Percentiles rank a stretch among this genome's conserved stretches.
These are phyloP conservation scores for Tarsius wallacei DNA, from an alignment of 2,797 vertebrate genomes.

Conservation along the genomic window DNA sequence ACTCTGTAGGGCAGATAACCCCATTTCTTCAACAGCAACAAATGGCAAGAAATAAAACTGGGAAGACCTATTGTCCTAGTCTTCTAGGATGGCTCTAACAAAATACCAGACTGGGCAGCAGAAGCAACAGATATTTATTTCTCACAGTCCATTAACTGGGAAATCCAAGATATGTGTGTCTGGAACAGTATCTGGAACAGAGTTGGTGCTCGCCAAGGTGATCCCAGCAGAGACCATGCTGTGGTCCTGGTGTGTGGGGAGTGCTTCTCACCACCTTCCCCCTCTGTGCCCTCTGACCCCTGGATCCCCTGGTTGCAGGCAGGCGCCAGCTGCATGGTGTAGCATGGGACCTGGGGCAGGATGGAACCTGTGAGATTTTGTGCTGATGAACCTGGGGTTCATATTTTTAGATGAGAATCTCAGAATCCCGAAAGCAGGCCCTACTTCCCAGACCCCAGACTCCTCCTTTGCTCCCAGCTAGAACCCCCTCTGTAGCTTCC, in stretches of 20 bases:
- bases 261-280: not conserved
- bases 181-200: not conserved
- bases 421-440: not conserved
- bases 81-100: not conserved
- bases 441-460: not conserved
- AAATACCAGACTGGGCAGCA: no score
- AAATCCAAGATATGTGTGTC: fast-evolving
- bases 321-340: not conserved
- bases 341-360: not conserved
- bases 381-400: fast-evolving
- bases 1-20: not conserved
- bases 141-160: not conserved
- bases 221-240: fast-evolving
- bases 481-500: not conserved
- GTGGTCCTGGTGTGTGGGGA: fast-evolving
- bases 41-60: not conserved
- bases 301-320: not conserved
- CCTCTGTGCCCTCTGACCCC: not conserved
- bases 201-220: fast-evolving
- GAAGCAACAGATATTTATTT: fast-evolving
- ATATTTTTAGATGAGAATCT: not conserved
- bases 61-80: not conserved
- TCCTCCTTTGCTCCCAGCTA: not conserved
- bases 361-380: not conserved
- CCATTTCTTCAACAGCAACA: not conserved